Evolutionary conservation across 2,797 vertebrate genomes (phyloP).

Genomic region (Manis javanica): DNA sequence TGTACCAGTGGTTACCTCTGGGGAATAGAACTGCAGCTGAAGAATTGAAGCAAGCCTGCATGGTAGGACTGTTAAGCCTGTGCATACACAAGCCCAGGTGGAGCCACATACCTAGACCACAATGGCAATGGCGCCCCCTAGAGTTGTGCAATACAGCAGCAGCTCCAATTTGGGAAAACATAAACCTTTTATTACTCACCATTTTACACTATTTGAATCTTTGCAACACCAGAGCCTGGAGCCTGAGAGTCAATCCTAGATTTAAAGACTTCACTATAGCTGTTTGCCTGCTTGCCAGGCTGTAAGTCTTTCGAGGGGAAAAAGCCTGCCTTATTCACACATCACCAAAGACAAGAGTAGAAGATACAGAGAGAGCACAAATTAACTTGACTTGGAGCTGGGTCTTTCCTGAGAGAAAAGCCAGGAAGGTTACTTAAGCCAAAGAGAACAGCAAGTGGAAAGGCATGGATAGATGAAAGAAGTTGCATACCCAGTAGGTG

Average conservation of each 20-base stretch:
- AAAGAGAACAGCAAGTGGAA: slow-evolving; percentile 25
- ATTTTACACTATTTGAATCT: slow-evolving; percentile 15
- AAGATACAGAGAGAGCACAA: background rate
- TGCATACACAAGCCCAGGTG: background rate
- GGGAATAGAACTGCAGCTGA: background rate
- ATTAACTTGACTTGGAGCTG: slow-evolving; percentile 19
- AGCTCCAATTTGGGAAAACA: background rate
- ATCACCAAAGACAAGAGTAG: background rate
- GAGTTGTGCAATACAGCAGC: background rate
- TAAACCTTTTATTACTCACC: background rate
- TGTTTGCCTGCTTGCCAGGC: background rate
- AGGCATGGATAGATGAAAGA: background rate
- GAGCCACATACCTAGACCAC: background rate
- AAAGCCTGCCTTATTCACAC: slow-evolving; percentile 16
- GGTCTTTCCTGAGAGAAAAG: slow-evolving; percentile 42
- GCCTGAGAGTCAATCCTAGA: background rate
- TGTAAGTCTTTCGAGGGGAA: background rate
- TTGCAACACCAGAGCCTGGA: background rate
- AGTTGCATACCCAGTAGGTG: background rate
- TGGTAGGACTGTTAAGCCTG: background rate
- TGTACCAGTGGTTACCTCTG: background rate
- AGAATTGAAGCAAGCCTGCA: background rate
- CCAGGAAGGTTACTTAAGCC: background rate
- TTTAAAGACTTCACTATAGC: background rate
- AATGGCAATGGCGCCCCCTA: background rate